phyloP scores from a whole-genome alignment of 2,113 vertebrate genomes.

The Pseudorasbora parva region DNA sequence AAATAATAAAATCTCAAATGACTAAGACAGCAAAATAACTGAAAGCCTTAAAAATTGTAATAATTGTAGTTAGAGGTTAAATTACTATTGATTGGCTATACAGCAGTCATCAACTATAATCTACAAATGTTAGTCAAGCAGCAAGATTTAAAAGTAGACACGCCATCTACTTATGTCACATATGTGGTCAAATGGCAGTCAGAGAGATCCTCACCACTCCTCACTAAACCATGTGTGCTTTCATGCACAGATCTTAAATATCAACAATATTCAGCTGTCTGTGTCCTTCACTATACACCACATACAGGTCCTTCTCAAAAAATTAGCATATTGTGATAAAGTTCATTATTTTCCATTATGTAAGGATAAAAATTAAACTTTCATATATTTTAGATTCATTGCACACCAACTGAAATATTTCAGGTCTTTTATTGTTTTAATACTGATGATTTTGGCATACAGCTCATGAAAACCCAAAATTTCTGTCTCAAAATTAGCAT shows the following conservation, averaged over 20 bases:
- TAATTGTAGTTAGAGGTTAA: not conserved
- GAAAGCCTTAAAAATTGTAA: not conserved
- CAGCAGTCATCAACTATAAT: not conserved
- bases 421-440: too few species aligned
- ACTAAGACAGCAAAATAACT: not conserved
- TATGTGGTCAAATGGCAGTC: too few species aligned
- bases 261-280: too few species aligned
- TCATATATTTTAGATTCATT: too few species aligned
- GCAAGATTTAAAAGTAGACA: not conserved
- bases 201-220: not conserved
- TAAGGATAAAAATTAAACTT: too few species aligned
- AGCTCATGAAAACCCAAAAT: too few species aligned
- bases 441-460: too few species aligned
- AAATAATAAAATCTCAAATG: not conserved
- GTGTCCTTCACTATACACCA: not conserved
- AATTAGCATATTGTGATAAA: too few species aligned
- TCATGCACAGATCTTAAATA: not conserved
- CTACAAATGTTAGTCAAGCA: not conserved
- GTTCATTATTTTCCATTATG: too few species aligned
- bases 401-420: too few species aligned
- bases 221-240: not conserved
- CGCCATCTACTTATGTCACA: not conserved
- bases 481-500: too few species aligned
- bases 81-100: not conserved
- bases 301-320: too few species aligned